Evolutionary conservation across 2,113 vertebrate genomes (phyloP), one percentile per base, ranked within the genome.

Genomic region (Nyctibius bracteatus): DNA sequence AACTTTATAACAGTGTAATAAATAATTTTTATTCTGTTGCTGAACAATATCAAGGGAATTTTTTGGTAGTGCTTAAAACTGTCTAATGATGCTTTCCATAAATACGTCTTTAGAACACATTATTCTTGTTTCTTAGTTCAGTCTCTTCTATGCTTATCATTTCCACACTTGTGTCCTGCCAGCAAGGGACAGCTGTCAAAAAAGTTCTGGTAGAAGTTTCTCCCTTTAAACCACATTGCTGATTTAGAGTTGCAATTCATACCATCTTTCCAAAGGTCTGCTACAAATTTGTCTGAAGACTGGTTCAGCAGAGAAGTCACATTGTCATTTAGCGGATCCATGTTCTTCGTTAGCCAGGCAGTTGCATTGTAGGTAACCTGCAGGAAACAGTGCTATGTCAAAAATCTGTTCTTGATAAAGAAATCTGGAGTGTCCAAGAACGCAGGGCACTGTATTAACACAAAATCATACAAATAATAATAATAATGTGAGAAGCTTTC

Each of bases 241-340:
- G 23, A 27, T 74, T 75, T 31, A 51, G 72, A 72, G 21, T 10
- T 71, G 13, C 5, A 10, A 59, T 54, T 81, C 98, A 89, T 89
- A 99, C 99, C 98, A 1, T 99, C 99, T 97, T 99, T 99, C 99
- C 99, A 99, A 61, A 99, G 97, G 44, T 99, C 99, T n/a, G 98
- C 99, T 92, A 99, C 98, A 77, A 99, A 99, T 97, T 93, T 98
- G 96, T 98, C 99, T 23, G 99, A 99, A 43, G 99, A 99, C 90
- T 98, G 99, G 37, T 98, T 99, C 90, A 99, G 98, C 80, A 99
- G 98, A 43, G 99, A 86, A 0, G 99, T 99, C 86, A 99, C 99
- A 0, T 99, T 99, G 98, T 99, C 99, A 0, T 99, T 99, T 52
- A 99, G 98, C 0, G 99, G 99, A 83, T 99, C 99, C 99, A 99